phyloP scores from a whole-genome alignment of 1,140 invertebrate genomes.

The Heliconius hermathena region DNA sequence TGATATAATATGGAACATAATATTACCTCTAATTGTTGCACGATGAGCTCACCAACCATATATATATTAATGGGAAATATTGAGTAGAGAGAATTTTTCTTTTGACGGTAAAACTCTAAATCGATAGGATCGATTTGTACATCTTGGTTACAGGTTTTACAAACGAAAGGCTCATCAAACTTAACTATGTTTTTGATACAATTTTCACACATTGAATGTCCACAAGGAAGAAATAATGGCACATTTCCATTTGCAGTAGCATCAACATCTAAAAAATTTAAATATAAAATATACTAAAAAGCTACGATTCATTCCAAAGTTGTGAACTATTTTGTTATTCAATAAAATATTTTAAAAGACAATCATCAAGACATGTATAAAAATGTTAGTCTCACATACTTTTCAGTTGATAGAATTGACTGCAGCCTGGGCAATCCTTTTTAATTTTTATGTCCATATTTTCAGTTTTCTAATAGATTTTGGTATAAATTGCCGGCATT shows the following conservation, averaged over 20 bases:
- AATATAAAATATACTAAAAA: neutral
- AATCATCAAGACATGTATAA: neutral
- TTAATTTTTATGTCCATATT: constrained; percentile 53
- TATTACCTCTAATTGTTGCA: constrained; percentile 37
- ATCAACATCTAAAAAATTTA: constrained; percentile 18
- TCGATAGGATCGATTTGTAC: constrained; percentile 49
- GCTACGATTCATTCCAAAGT: too few relatives aligned
- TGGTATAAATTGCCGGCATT: neutral
- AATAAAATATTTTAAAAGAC: neutral
- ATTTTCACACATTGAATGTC: constrained; percentile 72
- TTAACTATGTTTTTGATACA: constrained; percentile 67
- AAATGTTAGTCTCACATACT: constrained; percentile 50
- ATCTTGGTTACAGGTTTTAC: constrained; percentile 65
- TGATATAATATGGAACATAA: neutral
- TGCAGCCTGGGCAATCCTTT: constrained; percentile 71
- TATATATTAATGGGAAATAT: constrained; percentile 66
- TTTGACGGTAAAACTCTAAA: constrained; percentile 43
- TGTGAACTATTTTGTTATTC: neutral
- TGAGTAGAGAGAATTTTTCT: constrained; percentile 55
- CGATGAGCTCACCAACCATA: constrained; percentile 61
- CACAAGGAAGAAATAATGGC: constrained; percentile 69
- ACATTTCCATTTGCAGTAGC: constrained; percentile 49
- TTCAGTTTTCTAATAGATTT: neutral
- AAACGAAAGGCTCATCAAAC: constrained; percentile 63
- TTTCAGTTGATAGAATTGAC: constrained; percentile 61